Base-by-base conservation (phyloP, 2,113 vertebrate genomes). In the Forbesichthys agassizii region DNA sequence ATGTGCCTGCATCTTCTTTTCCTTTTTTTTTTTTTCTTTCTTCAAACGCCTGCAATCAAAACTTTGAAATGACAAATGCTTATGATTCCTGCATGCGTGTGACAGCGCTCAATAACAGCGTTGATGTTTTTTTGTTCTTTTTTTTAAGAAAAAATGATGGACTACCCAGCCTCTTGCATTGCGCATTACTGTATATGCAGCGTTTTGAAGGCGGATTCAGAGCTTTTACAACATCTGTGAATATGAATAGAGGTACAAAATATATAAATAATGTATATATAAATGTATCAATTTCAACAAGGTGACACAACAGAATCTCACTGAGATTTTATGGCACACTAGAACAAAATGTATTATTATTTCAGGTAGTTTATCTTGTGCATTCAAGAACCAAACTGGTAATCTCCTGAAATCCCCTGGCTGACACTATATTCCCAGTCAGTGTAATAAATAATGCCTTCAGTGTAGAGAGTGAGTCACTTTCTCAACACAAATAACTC, bases 61-160 rank as follows among this genome's bases (percentile, higher is more conserved):
- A 73, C 63, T 69, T 73, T 75, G 71, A 69, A 79, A 85, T 82
- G 60, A 68, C 81, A 46, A 81, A 77, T 61, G 53, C 48, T 77
- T 82, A 68, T 62, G 52, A 80, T 66, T 76, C 64, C 52, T n/a
- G 60, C 52, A 66, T 80, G 75, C 79, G 67, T 71, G 84, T 71
- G 84, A 82, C 82, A 85, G 69, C 75, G 62, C 65, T 86, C 72
- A 78, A 85, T 88, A 86, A 80, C 81, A 55, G 13, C 49, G 0
- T 13, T 18, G 68, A 42, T 69, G 20, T 27, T 27, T 27, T 2
- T 27, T 27, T 27, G 1, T 27, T 27, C 68, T 69, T 57, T 3
- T 61, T 55, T 65, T 58, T 6, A n/a, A 62, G 1, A 0, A 7
- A 55, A 68, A 69, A 57, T 47, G 9, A 74, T 60, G 48, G 77